These are phyloP conservation scores for Daboia siamensis DNA, from an alignment of 2,113 vertebrate species.

Conservation along the genomic window DNA sequence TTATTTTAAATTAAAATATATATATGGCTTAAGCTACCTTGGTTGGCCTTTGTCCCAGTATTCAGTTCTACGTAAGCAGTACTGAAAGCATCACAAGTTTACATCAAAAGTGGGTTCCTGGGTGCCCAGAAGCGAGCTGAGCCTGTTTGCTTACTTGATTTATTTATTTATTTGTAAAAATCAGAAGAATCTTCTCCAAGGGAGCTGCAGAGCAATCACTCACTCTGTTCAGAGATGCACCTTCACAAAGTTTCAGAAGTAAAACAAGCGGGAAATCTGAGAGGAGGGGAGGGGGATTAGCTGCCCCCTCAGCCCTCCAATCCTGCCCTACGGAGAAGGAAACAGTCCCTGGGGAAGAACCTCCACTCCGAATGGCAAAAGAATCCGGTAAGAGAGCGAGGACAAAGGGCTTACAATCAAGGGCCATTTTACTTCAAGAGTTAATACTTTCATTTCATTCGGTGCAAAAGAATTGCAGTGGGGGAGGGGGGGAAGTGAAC, in stretches of 20 bases:
- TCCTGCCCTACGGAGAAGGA: not conserved
- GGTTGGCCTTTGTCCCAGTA: not conserved
- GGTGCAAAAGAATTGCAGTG: slow-evolving; percentile 49
- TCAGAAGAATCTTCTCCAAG: not conserved
- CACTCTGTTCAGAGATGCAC: not conserved
- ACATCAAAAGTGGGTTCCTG: not conserved
- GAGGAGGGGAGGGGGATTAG: not conserved
- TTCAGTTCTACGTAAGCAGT: not conserved
- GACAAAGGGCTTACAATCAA: slow-evolving; percentile 17
- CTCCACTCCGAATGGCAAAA: not conserved
- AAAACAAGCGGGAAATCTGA: not conserved
- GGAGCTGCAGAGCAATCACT: not conserved
- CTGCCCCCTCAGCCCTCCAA: not conserved
- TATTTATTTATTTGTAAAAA: not conserved
- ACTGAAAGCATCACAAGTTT: not conserved
- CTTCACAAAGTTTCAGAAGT: no score
- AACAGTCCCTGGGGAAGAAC: not conserved
- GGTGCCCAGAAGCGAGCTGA: not conserved
- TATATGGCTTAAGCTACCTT: not conserved
- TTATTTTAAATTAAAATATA: slow-evolving; percentile 4
- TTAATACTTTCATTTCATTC: slow-evolving; percentile 23
- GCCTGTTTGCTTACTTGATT: not conserved
- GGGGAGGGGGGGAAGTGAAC: slow-evolving; percentile 10
- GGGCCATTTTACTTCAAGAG: slow-evolving; percentile 27
- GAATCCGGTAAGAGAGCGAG: not conserved